Conservation (phyloP, 2,113 vertebrate species). For the Chroicocephalus ridibundus region DNA sequence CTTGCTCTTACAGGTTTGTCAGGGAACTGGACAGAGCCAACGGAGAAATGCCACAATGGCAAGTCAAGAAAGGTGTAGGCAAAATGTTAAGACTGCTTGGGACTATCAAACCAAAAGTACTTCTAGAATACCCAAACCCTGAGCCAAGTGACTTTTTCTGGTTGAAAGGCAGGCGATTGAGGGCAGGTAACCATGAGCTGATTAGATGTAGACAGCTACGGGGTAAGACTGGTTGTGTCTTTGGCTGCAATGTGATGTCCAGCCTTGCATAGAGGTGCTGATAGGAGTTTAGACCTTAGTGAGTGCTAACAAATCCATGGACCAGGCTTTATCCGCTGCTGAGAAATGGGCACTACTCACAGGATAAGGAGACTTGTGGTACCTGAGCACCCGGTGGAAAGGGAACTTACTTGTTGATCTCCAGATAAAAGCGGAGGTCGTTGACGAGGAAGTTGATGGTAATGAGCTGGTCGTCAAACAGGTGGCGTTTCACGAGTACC, state of each 20-base stretch:
- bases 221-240: not conserved
- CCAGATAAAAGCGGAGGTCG: slow-evolving; percentile 71
- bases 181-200: not conserved
- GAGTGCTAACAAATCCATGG: not conserved
- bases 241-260: not conserved
- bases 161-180: not conserved
- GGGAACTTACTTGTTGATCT: slow-evolving; percentile 71
- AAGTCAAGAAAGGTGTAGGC: not conserved
- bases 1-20: not conserved
- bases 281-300: not conserved
- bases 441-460: slow-evolving; percentile 59
- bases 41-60: not conserved
- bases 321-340: not conserved
- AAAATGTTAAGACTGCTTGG: not conserved
- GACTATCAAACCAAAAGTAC: not conserved
- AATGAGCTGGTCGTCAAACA: slow-evolving; percentile 49
- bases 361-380: not conserved
- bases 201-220: not conserved
- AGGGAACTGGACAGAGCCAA: not conserved
- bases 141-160: not conserved
- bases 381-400: not conserved
- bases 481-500: not conserved
- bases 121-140: not conserved
- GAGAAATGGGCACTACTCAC: not conserved
- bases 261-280: not conserved